Evolutionary conservation across 1,140 invertebrate species (phyloP), one percentile per base, ranked within the genome.

Genomic region (Bombyx mandarina): DNA sequence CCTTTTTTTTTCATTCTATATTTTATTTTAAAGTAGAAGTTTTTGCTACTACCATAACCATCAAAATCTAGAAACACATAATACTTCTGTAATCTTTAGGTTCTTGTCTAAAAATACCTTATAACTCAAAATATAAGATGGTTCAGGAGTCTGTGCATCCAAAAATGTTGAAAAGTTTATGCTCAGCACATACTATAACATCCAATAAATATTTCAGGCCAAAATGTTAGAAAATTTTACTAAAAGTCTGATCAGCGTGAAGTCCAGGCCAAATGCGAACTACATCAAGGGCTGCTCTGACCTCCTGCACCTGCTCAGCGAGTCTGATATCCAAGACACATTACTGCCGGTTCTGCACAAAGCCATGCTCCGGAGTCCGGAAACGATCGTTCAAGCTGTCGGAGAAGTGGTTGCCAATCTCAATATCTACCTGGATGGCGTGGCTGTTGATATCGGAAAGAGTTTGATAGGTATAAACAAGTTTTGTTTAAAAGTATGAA

Each of bases 291-390:
- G 90, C 18, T 93, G 92, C 66, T 86, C 88, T 46, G 89, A 91
- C 46, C 84, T 96, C 60, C 79, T 97, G 9, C 83, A 86, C 12
- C 81, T 91, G 67, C 77, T 96, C 7, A 90, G 86, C 43, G 90
- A 93, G 63, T 90, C 93, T 3, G 94, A 96, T 51, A 97, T 98
- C 63, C 92, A 94, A 73, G 89, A 89, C 49, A 87, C 88, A 9
- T 78, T 99, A 52, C 84, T 97, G 48, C 96, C 97, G 18, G 92
- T 95, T 8, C 78, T 97, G n/a, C 94, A 97, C 75, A 97, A 97
- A 81, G 92, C 96, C 7, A 94, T 99, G 91, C 86, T 99, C n/a
- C 86, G 98, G 57, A 98, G 95, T 84, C 96, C 98, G 0, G 98
- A 99, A 90, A 93, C 96, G 26, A 94, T 96, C 61, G 90, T 98